phyloP scores from a whole-genome alignment of 2,113 vertebrate species.

The Triplophysa tibetana region DNA sequence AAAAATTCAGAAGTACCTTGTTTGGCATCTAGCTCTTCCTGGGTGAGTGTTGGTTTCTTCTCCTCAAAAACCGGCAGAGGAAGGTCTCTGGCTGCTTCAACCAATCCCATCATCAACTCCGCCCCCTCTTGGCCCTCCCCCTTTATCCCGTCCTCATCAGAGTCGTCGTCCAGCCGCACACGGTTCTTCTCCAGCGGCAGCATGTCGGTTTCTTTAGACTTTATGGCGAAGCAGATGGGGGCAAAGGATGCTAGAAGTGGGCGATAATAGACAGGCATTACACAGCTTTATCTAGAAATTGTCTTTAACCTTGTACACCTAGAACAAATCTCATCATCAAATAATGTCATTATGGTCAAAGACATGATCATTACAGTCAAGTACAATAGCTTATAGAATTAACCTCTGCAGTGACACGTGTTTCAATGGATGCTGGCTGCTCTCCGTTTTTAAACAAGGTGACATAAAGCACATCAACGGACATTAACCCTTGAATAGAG shows the following conservation, averaged over 20 bases:
- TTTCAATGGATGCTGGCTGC: neutral
- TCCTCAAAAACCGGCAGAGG: slow-evolving; percentile 75
- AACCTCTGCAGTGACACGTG: neutral
- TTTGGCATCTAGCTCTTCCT: slow-evolving; percentile 94
- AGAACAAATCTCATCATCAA: neutral
- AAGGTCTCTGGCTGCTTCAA: slow-evolving; percentile 61
- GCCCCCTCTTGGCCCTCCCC: slow-evolving; percentile 73
- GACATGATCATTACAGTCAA: slow-evolving; percentile 25
- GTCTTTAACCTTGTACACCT: slow-evolving; percentile 32
- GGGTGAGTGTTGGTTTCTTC: slow-evolving; percentile 85
- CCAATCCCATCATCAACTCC: slow-evolving; percentile 51
- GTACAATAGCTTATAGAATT: neutral
- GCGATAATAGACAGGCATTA: slow-evolving; percentile 1
- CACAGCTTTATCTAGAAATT: slow-evolving; percentile 14
- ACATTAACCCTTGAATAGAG: neutral
- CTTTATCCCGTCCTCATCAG: slow-evolving; percentile 85
- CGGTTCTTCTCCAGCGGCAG: slow-evolving; percentile 95
- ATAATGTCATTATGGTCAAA: slow-evolving; percentile 33
- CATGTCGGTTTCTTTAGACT: slow-evolving; percentile 93
- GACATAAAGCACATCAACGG: slow-evolving; percentile 10
- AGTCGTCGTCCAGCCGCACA: slow-evolving; percentile 93
- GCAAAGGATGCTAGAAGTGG: slow-evolving; percentile 86
- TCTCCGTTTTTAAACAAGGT: neutral
- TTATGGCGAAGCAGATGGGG: slow-evolving; percentile 97
- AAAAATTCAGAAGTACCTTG: slow-evolving; percentile 80